Percentiles rank a stretch among this genome's conserved stretches.
Conservation (phyloP, 64 coral and sea anemone species). For the Porites australiensis region DNA sequence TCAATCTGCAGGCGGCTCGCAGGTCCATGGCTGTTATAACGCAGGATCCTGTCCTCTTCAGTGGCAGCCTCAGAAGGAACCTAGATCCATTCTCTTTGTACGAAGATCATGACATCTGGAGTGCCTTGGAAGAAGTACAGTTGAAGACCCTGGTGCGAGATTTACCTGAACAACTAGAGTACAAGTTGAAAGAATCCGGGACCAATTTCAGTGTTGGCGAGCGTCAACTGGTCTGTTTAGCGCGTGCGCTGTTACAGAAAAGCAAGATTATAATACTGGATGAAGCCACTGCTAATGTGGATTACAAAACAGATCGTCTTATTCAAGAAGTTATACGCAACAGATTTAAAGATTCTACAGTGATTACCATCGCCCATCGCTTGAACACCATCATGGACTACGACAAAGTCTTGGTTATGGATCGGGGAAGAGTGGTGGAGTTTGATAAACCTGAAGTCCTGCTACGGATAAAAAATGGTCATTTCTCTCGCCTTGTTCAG, state of each 20-base stretch:
- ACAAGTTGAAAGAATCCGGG: conserved; percentile 57
- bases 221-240: conserved; percentile 59
- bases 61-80: conserved; percentile 63
- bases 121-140: conserved; percentile 68
- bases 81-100: conserved; percentile 59
- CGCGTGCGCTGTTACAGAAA: conserved; percentile 59
- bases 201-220: conserved; percentile 62
- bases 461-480: conserved; percentile 31
- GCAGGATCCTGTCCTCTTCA: conserved; percentile 76
- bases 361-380: conserved; percentile 76
- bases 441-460: conserved; percentile 47
- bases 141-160: conserved; percentile 44
- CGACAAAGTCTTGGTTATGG: conserved; percentile 64
- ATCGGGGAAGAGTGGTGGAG: conserved; percentile 62
- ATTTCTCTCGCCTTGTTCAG: conserved; percentile 52
- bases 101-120: conserved; percentile 43
- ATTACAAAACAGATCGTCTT: conserved; percentile 55
- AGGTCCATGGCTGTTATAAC: conserved; percentile 62
- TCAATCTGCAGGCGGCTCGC: conserved; percentile 57
- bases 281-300: conserved; percentile 72
- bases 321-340: conserved; percentile 61
- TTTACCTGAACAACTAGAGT: conserved; percentile 46
- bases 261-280: conserved; percentile 66
- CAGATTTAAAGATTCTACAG: conserved; percentile 50
- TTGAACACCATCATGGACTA: conserved; percentile 75